These are phyloP conservation scores for Cryptus armator DNA, from an alignment of 2,888 invertebrate species.

Conservation along the genomic window DNA sequence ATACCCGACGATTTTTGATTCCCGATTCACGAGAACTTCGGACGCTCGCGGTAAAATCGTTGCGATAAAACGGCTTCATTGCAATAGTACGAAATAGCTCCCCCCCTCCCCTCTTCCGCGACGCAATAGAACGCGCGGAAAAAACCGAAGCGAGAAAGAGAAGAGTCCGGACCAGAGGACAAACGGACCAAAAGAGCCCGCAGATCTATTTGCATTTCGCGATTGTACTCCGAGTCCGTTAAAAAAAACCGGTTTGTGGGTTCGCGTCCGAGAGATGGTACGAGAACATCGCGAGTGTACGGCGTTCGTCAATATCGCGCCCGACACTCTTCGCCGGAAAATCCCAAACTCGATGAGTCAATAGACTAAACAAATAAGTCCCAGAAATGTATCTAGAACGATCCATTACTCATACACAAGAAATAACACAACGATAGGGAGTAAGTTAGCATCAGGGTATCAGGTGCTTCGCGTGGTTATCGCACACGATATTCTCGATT, in stretches of 20 bases:
- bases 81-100: conserved; percentile 42
- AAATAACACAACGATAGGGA: conserved; percentile 1
- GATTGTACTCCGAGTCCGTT: conserved; percentile 37
- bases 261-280: conserved; percentile 21
- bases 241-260: conserved; percentile 33
- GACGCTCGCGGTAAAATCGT: conserved; percentile 55
- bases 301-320: conserved; percentile 16
- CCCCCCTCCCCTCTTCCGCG: too few species aligned
- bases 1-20: conserved; percentile 27
- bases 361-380: conserved; percentile 37
- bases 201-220: conserved; percentile 57
- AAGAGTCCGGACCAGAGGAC: conserved; percentile 16
- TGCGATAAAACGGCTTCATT: conserved; percentile 63
- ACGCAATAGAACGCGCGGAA: conserved; percentile 1
- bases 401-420: conserved; percentile 17
- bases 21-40: conserved; percentile 20
- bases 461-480: neutral
- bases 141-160: conserved; percentile 18
- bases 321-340: conserved; percentile 45
- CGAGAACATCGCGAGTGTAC: neutral
- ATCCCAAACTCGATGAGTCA: conserved; percentile 59
- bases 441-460: too few species aligned
- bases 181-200: conserved; percentile 34
- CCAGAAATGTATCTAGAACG: conserved; percentile 20
- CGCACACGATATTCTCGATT: too few species aligned